Base-by-base conservation (phyloP, 2,888 invertebrate species). In the Deroplatys truncata region DNA sequence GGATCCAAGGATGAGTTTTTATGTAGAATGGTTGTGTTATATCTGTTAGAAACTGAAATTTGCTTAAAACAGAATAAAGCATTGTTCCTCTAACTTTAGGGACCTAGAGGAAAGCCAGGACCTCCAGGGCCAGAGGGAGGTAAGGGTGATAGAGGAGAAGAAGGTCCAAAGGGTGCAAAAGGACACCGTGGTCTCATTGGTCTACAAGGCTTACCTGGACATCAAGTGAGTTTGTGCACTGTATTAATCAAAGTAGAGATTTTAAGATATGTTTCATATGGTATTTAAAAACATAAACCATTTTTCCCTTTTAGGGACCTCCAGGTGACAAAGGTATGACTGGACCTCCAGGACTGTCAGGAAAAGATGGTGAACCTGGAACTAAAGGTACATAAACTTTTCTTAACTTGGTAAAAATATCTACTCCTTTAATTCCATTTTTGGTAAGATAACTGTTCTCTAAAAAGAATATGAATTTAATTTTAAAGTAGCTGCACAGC, bases 101-200 rank as follows among this genome's bases (percentile, higher is more conserved):
- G 98, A 15, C 95, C 95, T 86, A 93, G 97, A 91, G 98, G 98
- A 82, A 97, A 97, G 93, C 94, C 96, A 88, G 98, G 97, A 2
- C 95, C 96, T 7, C 94, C 96, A 43, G 98, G 98, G 0, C 92
- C 95, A 4, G 96, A 97, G 92, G 98, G 98, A 7, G 92, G 93
- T 0, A 97, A 97, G 91, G 96, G 96, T 43, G 95, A 94, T 43
- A 93, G 93, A 82, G 94, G 94, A 84, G 96, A 96, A 91, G 90
- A 94, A 0, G 98, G 98, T 2, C 94, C 95, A 1, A 96, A 96
- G 92, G 98, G 98, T 31, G 93, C 95, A 4, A 98, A 97, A 93
- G 98, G 98, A 13, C 98, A 98, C 92, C 94, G 97, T 84, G 98
- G 98, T n/a, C 93, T 98, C 84, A 96, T 96, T 91, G 98, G 98